Evolutionary conservation across 2,797 vertebrate species (phyloP).

Genomic region (Cirrhinus molitorella): DNA sequence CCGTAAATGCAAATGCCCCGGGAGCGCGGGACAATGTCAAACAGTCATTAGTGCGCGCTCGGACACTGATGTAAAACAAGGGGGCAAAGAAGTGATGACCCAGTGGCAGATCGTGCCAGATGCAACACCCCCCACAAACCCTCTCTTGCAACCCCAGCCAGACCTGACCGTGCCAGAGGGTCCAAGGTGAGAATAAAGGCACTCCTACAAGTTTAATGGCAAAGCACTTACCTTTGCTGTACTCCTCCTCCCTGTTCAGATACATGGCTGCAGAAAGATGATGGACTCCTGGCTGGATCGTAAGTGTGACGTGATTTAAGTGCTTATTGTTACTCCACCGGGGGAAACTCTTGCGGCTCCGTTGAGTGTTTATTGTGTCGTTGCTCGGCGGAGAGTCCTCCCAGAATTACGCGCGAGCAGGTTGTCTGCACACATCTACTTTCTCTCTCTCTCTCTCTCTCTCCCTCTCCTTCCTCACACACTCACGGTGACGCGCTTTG

Average conservation of each 20-base stretch:
- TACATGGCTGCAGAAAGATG: slow-evolving; percentile 79
- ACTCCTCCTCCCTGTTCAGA: slow-evolving; percentile 84
- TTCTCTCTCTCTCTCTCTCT: slow-evolving; percentile 48
- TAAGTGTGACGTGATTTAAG: slow-evolving; percentile 34
- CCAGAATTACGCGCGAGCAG: slow-evolving; percentile 72
- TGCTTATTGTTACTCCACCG: slow-evolving; percentile 70
- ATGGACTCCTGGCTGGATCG: slow-evolving; percentile 51
- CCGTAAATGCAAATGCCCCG: slow-evolving; percentile 1
- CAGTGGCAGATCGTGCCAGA: slow-evolving; percentile 29
- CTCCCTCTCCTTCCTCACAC: slow-evolving; percentile 44
- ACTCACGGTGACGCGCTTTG: slow-evolving; percentile 66
- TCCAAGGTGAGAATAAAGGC: slow-evolving; percentile 58
- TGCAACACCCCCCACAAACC: slow-evolving; percentile 8
- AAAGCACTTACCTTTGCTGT: slow-evolving; percentile 79
- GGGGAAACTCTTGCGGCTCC: slow-evolving; percentile 68
- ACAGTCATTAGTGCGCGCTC: slow-evolving; percentile 32
- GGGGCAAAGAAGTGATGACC: slow-evolving; percentile 57
- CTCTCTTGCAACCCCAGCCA: not conserved
- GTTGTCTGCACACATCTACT: slow-evolving; percentile 69
- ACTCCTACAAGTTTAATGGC: slow-evolving; percentile 51
- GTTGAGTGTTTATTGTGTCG: slow-evolving; percentile 77
- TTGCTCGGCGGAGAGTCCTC: slow-evolving; percentile 79
- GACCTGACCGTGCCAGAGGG: slow-evolving; percentile 28
- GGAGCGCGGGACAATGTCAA: slow-evolving; percentile 55
- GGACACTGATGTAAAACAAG: slow-evolving; percentile 35